Evolutionary conservation across 1,140 invertebrate genomes (phyloP).

Genomic region (Hydropsyche tenuis): DNA sequence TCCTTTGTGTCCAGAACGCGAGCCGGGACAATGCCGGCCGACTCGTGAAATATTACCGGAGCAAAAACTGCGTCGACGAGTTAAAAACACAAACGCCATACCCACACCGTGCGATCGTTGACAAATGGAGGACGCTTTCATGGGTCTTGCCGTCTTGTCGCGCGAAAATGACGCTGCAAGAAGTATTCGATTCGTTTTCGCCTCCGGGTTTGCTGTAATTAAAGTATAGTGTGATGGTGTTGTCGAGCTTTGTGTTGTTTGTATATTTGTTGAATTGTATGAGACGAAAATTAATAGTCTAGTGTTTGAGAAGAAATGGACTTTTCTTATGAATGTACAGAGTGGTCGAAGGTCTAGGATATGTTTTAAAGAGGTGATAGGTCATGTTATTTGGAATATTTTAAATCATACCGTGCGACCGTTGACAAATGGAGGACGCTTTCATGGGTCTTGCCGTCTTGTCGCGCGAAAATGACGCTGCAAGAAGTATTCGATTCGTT

Average conservation of each 20-base stretch:
- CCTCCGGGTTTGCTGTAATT: no score
- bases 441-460: no score
- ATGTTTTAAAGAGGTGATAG: no score
- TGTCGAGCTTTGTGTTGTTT: no score
- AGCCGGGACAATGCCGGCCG: conserved; percentile 4
- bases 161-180: not conserved
- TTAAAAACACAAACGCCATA: not conserved
- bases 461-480: not conserved
- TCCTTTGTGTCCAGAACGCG: conserved; percentile 10
- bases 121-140: no score
- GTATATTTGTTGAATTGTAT: no score
- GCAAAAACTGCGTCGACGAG: conserved; percentile 1
- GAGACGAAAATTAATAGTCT: no score
- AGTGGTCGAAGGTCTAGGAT: no score
- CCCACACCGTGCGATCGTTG: not conserved
- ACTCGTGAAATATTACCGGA: conserved; percentile 13
- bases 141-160: not conserved
- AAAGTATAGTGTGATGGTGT: no score
- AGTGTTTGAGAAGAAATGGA: no score
- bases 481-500: not conserved
- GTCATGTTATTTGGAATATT: no score
- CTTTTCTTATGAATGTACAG: no score
- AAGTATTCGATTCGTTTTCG: not conserved
- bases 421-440: conserved; percentile 13
- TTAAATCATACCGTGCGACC: not conserved